These are phyloP conservation scores for Drosophila kuntzei DNA, from an alignment of 2,888 invertebrate genomes.

Conservation along the genomic window DNA sequence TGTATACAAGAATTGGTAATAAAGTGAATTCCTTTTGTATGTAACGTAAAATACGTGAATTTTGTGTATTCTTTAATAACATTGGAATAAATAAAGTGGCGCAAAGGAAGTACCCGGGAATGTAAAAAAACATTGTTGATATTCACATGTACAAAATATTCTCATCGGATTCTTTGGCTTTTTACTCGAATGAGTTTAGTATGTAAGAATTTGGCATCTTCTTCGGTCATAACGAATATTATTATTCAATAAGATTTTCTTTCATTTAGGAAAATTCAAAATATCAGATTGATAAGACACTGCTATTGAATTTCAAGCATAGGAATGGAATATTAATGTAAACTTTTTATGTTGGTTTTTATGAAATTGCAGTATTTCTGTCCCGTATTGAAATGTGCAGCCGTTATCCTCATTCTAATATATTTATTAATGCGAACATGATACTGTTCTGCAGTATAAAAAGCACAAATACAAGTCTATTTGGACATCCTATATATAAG, in stretches of 20 bases:
- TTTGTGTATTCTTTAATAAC: constrained; percentile 49
- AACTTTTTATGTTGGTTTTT: too few relatives aligned
- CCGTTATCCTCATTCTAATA: too few relatives aligned
- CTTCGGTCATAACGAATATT: constrained; percentile 19
- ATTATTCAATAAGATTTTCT: background rate
- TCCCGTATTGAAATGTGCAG: too few relatives aligned
- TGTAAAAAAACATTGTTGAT: constrained; percentile 1
- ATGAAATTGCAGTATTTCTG: background rate
- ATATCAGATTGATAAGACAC: background rate
- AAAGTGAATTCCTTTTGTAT: constrained; percentile 75
- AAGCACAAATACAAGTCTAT: too few relatives aligned
- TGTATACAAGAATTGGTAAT: constrained; percentile 66
- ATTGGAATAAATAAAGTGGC: constrained; percentile 30
- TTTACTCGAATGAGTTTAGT: background rate
- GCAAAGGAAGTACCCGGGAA: background rate
- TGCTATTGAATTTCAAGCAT: too few relatives aligned
- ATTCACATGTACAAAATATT: background rate
- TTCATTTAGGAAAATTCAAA: background rate
- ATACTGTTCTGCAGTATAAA: too few relatives aligned
- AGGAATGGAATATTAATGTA: too few relatives aligned
- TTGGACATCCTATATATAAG: too few relatives aligned
- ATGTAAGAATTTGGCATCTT: constrained; percentile 22
- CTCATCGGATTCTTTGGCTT: background rate
- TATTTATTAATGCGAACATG: too few relatives aligned
- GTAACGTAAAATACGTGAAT: constrained; percentile 49